Evolutionary conservation across 2,113 vertebrate species (phyloP).

Genomic region (Hemiscyllium ocellatum): DNA sequence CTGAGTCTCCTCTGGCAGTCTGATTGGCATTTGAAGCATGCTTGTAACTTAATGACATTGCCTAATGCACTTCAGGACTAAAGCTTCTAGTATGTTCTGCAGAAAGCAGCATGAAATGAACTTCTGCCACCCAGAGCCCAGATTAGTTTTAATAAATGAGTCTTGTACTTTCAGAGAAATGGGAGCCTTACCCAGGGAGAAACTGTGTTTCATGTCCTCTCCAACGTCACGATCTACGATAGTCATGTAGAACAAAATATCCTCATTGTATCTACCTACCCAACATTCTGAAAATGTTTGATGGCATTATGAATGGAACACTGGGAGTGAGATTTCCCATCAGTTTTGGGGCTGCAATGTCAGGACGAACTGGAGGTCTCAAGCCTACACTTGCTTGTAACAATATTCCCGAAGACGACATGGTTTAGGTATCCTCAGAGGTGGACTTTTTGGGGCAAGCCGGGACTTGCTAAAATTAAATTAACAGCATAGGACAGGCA

Average conservation of each 20-base stretch:
- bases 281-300: not conserved
- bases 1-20: not conserved
- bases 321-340: too few relatives aligned
- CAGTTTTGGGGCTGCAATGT: too few relatives aligned
- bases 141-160: not conserved
- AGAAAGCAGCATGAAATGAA: not conserved
- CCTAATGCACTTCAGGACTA: not conserved
- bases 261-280: not conserved
- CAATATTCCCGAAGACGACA: too few relatives aligned
- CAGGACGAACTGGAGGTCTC: too few relatives aligned
- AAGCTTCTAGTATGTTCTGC: not conserved
- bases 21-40: not conserved
- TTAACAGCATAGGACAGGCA: too few relatives aligned
- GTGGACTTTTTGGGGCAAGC: too few relatives aligned
- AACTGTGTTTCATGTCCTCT: not conserved
- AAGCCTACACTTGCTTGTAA: too few relatives aligned
- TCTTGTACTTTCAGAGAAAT: not conserved
- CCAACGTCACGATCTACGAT: not conserved
- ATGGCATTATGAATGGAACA: not conserved
- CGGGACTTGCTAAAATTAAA: too few relatives aligned
- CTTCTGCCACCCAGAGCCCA: not conserved
- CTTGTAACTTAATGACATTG: not conserved
- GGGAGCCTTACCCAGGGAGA: not conserved
- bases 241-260: not conserved
- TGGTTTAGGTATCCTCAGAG: too few relatives aligned